phyloP scores from a whole-genome alignment of 2,113 vertebrate species.

The Nothoprocta perdicaria region DNA sequence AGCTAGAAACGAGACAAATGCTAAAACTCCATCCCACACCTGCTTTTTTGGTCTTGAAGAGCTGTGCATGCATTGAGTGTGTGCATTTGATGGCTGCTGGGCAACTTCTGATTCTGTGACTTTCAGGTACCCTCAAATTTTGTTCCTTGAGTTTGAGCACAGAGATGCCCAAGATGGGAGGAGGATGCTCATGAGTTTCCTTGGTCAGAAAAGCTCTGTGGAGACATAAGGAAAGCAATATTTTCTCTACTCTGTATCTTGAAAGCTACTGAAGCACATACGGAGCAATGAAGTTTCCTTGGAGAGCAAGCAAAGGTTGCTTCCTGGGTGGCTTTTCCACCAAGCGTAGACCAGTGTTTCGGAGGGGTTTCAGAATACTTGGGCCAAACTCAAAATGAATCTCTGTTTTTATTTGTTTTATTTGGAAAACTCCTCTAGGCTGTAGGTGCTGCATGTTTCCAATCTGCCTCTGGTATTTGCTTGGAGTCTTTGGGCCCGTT shows the following conservation, averaged over 20 bases:
- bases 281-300: neutral
- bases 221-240: neutral
- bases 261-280: neutral
- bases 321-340: slow-evolving; percentile 10
- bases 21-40: neutral
- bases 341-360: neutral
- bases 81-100: fast-evolving
- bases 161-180: fast-evolving
- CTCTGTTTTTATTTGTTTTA: neutral
- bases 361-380: neutral
- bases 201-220: fast-evolving
- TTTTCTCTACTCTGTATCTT: neutral
- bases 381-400: neutral
- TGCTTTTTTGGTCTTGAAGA: neutral
- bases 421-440: neutral
- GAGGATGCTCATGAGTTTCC: neutral
- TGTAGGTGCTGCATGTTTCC: neutral
- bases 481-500: neutral
- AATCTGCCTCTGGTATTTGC: slow-evolving; percentile 9
- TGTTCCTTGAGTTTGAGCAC: neutral
- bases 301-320: neutral
- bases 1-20: neutral
- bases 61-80: fast-evolving
- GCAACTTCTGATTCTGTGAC: neutral
- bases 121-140: neutral